These are phyloP conservation scores for Sarcophaga variegata DNA, from an alignment of 2,888 invertebrate species.

Conservation along the genomic window DNA sequence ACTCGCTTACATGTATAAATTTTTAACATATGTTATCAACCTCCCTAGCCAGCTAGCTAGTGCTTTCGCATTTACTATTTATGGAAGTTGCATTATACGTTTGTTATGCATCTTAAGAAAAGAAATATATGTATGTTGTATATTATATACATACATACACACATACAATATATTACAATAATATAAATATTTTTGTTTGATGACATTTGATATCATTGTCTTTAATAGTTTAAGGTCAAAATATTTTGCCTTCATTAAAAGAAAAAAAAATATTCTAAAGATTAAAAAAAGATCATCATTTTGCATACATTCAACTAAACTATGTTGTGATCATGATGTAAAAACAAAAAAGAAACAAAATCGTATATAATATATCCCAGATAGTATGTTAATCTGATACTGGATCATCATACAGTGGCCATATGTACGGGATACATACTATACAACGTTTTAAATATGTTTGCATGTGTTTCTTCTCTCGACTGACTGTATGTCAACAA, in stretches of 20 bases:
- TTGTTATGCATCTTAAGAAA: slow-evolving; percentile 58
- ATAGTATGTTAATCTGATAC: background rate
- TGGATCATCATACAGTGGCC: background rate
- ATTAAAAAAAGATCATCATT: slow-evolving; percentile 43
- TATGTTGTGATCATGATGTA: slow-evolving; percentile 15
- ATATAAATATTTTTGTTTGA: slow-evolving; percentile 61
- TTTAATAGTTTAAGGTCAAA: slow-evolving; percentile 79
- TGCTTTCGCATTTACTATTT: slow-evolving; percentile 38
- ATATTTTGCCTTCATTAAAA: slow-evolving; percentile 72
- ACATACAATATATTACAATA: background rate
- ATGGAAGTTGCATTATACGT: slow-evolving; percentile 65
- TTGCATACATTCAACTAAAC: slow-evolving; percentile 29
- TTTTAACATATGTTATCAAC: too few species aligned
- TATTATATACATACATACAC: background rate
- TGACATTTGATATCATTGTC: slow-evolving; percentile 73
- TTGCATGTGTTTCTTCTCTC: background rate
- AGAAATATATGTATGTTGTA: background rate
- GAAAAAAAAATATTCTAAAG: slow-evolving; percentile 28
- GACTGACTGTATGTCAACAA: slow-evolving; percentile 32
- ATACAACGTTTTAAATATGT: background rate
- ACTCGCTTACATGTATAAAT: slow-evolving; percentile 3
- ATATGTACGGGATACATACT: background rate
- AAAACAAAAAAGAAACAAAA: slow-evolving; percentile 18
- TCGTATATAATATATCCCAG: background rate
- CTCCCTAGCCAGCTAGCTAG: background rate